Conservation (phyloP, 2,113 vertebrate species). For the Heterotilapia buettikoferi region DNA sequence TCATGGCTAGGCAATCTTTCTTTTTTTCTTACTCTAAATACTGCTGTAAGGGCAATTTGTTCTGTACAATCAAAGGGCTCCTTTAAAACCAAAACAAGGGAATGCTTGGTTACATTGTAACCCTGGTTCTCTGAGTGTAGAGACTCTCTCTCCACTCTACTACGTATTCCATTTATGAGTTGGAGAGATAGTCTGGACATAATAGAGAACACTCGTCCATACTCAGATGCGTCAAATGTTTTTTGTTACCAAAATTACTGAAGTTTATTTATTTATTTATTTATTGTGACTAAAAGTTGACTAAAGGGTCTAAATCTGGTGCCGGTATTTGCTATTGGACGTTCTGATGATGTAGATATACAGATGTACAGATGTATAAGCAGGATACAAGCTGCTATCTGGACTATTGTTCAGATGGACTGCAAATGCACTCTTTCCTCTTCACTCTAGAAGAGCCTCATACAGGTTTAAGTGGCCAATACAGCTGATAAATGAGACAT, state of each 20-base stretch:
- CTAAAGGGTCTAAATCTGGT: background rate
- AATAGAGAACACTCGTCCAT: background rate
- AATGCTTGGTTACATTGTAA: background rate
- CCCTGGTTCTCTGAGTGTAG: background rate
- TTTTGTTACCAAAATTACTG: background rate
- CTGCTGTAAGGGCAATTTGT: background rate
- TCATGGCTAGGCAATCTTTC: background rate
- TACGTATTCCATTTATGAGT: background rate
- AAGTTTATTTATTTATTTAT: background rate
- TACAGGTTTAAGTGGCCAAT: background rate
- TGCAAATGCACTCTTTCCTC: background rate
- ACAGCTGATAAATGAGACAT: background rate
- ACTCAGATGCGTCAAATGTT: background rate
- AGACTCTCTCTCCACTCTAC: background rate
- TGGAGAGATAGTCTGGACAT: background rate
- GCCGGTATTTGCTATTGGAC: background rate
- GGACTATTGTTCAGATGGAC: background rate
- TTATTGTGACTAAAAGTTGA: background rate
- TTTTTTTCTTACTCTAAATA: background rate
- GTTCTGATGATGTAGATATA: background rate
- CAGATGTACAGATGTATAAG: background rate
- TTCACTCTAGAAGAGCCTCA: background rate
- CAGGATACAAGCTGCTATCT: background rate
- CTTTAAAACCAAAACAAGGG: conserved; percentile 37
- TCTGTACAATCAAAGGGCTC: conserved; percentile 60